Percentiles rank a stretch among this genome's conserved stretches.
Conservation (phyloP, 2,888 invertebrate genomes). For the Erebia epiphron region DNA sequence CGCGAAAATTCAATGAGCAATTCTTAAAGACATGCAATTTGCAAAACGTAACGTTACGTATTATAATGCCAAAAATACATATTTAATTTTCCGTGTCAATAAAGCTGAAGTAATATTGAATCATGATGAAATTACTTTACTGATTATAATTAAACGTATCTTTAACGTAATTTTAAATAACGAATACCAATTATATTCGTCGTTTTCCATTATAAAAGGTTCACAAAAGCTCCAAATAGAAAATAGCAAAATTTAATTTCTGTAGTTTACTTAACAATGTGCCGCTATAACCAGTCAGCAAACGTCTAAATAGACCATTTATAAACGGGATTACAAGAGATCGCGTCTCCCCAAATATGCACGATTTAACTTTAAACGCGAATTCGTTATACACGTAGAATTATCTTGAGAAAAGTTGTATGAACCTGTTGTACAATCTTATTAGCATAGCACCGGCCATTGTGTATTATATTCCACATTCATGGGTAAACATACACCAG, state of each 20-base stretch:
- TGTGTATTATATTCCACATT: conserved; percentile 75
- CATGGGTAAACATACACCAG: conserved; percentile 82
- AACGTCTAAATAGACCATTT: conserved; percentile 77
- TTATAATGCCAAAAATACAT: background rate
- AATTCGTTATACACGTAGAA: conserved; percentile 80
- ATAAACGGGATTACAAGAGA: conserved; percentile 67
- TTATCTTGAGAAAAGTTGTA: conserved; percentile 76
- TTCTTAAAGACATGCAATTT: background rate
- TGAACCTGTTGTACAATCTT: conserved; percentile 76
- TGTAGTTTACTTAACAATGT: conserved; percentile 73
- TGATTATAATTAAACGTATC: too few relatives aligned
- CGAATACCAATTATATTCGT: conserved; percentile 18
- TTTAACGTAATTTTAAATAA: conserved; percentile 14
- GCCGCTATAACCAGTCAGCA: conserved; percentile 61
- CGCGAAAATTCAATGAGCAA: conserved; percentile 15
- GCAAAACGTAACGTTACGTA: background rate
- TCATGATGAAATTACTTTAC: conserved; percentile 23
- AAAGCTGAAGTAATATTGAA: conserved; percentile 14
- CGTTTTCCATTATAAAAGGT: conserved; percentile 35
- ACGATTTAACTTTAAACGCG: conserved; percentile 80
- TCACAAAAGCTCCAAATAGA: conserved; percentile 33
- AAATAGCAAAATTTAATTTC: conserved; percentile 59
- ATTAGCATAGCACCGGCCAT: conserved; percentile 74
- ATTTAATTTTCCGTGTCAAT: background rate
- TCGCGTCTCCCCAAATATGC: conserved; percentile 65